Evolutionary conservation across 1,140 invertebrate species (phyloP).

Genomic region (Glomeris maerens): DNA sequence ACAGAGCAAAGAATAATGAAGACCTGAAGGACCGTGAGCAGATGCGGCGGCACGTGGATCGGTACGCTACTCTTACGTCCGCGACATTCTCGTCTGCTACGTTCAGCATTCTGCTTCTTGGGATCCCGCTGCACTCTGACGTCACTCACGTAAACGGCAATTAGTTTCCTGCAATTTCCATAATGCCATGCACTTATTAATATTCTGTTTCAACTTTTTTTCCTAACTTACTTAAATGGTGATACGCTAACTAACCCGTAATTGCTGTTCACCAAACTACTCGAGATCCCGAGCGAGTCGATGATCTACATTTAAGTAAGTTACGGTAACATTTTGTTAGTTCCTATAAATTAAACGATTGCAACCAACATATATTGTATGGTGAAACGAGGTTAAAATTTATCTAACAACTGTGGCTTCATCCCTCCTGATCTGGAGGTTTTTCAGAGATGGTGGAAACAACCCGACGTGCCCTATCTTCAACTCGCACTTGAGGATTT

Average conservation of each 20-base stretch:
- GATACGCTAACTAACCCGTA: neutral
- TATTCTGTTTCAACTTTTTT: conserved; percentile 9
- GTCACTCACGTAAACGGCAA: conserved; percentile 67
- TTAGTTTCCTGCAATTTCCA: conserved; percentile 67
- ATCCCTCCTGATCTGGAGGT: conserved; percentile 49
- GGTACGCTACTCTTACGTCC: conserved; percentile 1
- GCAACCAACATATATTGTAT: conserved; percentile 2
- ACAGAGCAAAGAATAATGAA: conserved; percentile 9
- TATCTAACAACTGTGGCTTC: conserved; percentile 49
- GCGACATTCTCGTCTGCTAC: conserved; percentile 21
- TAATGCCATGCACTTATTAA: conserved; percentile 5
- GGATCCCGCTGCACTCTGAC: conserved; percentile 45
- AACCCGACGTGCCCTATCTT: conserved; percentile 50
- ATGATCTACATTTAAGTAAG: conserved; percentile 51
- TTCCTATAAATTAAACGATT: too few species aligned
- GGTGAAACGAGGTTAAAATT: conserved; percentile 6
- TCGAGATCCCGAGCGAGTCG: conserved; percentile 68
- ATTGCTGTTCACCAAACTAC: conserved; percentile 77
- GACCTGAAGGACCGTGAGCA: conserved; percentile 68
- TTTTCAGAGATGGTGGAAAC: conserved; percentile 47
- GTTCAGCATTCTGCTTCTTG: neutral
- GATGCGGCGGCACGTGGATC: conserved; percentile 53
- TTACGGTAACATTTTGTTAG: conserved; percentile 13
- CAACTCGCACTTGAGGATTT: conserved; percentile 47
- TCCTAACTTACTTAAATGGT: conserved; percentile 22